Percentiles rank a stretch among this genome's conserved stretches.
Evolutionary conservation across 2,888 invertebrate species (phyloP).

Genomic region (Himalopsyche anomala): DNA sequence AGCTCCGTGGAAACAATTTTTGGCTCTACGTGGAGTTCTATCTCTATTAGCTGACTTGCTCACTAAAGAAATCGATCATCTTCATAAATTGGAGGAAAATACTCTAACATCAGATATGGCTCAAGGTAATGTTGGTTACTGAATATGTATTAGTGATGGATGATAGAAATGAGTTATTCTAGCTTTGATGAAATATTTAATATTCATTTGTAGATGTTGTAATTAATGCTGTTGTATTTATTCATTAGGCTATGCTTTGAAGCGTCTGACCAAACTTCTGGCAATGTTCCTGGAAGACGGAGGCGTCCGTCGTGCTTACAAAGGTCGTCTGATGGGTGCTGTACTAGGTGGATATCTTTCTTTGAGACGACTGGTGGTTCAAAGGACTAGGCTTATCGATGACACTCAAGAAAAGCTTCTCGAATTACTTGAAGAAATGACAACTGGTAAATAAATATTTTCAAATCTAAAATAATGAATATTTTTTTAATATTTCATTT

Average conservation of each 20-base stretch:
- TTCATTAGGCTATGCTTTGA: constrained; percentile 86
- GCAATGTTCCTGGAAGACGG: constrained; percentile 92
- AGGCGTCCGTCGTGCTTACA: constrained; percentile 92
- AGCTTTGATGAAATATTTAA: no score
- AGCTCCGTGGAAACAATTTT: constrained; percentile 95
- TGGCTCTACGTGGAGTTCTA: constrained; percentile 91
- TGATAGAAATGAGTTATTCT: not conserved
- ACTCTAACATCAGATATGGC: constrained; percentile 95
- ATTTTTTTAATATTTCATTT: not conserved
- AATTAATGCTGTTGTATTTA: not conserved
- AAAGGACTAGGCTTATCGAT: constrained; percentile 95
- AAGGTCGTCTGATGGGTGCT: constrained; percentile 90
- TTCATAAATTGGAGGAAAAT: constrained; percentile 93
- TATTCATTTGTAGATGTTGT: not conserved
- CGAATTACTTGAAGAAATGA: constrained; percentile 96
- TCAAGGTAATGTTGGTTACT: constrained; percentile 77
- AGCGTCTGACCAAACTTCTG: constrained; percentile 91
- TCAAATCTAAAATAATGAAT: not conserved
- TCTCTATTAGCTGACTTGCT: constrained; percentile 90
- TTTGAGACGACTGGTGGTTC: constrained; percentile 92
- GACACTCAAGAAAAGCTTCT: constrained; percentile 97
- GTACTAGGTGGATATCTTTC: constrained; percentile 96
- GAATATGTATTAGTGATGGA: not conserved
- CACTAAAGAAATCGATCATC: constrained; percentile 90
- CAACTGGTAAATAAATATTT: constrained; percentile 80